Conservation (phyloP, 2,888 invertebrate genomes). For the Nephrotoma appendiculata region DNA sequence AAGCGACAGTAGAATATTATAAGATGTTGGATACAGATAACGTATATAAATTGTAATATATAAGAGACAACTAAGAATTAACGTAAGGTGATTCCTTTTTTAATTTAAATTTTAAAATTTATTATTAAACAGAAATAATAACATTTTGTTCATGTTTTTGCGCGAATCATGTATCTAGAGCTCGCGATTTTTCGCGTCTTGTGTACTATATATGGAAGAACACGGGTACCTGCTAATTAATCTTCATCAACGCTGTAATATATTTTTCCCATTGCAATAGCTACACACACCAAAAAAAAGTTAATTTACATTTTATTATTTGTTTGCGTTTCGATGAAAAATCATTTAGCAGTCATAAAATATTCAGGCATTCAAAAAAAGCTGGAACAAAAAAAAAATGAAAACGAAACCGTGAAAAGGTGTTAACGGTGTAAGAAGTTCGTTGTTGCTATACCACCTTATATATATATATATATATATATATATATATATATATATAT, state of each 20-base stretch:
- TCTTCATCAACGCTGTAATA: neutral
- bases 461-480: too few relatives aligned
- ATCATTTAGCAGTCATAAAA: neutral
- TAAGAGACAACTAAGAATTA: neutral
- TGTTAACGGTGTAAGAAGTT: neutral
- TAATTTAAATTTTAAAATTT: neutral
- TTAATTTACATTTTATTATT: neutral
- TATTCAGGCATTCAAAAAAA: neutral
- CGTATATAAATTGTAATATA: neutral
- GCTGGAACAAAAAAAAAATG: neutral
- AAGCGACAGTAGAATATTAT: neutral
- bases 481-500: too few relatives aligned
- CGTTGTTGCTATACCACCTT: neutral
- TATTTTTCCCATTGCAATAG: neutral
- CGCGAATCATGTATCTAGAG: neutral
- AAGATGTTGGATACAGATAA: neutral
- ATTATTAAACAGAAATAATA: neutral
- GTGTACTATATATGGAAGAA: neutral
- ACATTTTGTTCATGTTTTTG: neutral
- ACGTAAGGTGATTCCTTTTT: neutral
- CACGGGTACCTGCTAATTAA: neutral
- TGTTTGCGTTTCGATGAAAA: neutral
- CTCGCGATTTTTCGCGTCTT: neutral
- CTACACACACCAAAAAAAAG: neutral
- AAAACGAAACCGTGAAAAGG: neutral